A percentile compares a stretch with the other conserved stretches of the same genome.
Evolutionary conservation across 2,797 vertebrate genomes (phyloP).

Genomic region (Tachyglossus aculeatus): DNA sequence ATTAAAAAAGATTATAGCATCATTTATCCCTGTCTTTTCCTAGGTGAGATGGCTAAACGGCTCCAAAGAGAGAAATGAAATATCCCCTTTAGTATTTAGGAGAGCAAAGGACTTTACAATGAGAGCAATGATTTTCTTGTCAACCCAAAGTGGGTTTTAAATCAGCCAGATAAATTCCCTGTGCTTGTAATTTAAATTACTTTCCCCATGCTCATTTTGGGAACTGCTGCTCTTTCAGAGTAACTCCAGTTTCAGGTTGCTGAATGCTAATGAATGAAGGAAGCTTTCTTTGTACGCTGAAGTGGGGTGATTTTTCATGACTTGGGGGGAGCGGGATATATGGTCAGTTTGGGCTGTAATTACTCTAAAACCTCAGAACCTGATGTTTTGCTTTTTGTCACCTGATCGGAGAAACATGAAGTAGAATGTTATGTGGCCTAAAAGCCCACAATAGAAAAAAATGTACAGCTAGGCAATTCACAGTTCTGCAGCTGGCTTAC

Average conservation of each 20-base stretch:
- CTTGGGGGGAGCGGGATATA: too few relatives aligned
- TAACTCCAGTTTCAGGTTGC: background rate
- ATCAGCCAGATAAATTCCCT: background rate
- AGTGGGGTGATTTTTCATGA: too few relatives aligned
- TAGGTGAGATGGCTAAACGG: too few relatives aligned
- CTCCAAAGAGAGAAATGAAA: background rate
- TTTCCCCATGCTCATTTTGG: background rate
- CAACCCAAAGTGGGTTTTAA: background rate
- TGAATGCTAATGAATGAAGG: background rate
- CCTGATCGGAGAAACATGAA: background rate
- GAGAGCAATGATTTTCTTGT: background rate
- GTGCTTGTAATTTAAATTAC: background rate
- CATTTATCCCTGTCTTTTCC: too few relatives aligned
- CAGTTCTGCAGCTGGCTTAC: conserved; percentile 1
- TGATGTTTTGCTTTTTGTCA: background rate
- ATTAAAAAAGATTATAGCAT: too few relatives aligned
- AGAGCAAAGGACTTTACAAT: background rate
- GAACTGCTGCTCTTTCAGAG: background rate
- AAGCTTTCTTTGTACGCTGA: too few relatives aligned
- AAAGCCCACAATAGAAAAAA: background rate
- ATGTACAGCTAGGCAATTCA: background rate
- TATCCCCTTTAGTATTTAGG: background rate
- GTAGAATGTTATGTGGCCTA: background rate
- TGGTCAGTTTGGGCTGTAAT: too few relatives aligned
- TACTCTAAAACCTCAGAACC: background rate